Evolutionary conservation across 2,113 vertebrate genomes (phyloP), one percentile per base, ranked within the genome.

Genomic region (Cheilinus undulatus): DNA sequence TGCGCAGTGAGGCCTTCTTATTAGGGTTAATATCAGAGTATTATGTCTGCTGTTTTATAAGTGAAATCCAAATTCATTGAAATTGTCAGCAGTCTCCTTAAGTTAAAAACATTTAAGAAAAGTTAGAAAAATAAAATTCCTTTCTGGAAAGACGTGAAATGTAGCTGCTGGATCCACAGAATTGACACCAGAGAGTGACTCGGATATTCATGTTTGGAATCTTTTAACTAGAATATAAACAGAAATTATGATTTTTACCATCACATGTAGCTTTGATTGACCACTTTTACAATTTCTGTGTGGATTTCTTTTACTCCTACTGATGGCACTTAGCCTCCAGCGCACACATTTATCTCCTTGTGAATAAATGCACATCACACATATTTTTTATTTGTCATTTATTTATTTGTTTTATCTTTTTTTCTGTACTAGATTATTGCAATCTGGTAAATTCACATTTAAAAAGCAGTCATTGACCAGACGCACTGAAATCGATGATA

Each of bases 361-460:
- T 27, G 19, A 89, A 84, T 34, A 90, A 90, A 73, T 32, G 36
- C 92, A 88, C 83, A 84, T 76, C 92, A 94, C 88, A 93, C 94
- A 89, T 82, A 91, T 91, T 95, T 94, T 97, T 97, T 95, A 96
- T 97, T 97, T 89, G 80, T 90, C 88, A 88, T 92, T 92, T 90
- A 91, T 94, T 93, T 92, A 90, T 93, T 93, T 87, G 73, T 92
- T 89, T 87, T 87, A 71, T 86, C 65, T 93, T 94, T 90, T 90
- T 86, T 91, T 96, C 94, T 95, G 95, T 96, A 96, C 96, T 96
- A 95, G 95, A 96, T 91, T 96, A 97, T 96, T 97, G 96, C 95
- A 95, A 95, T 97, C 97, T 97, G 96, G 95, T 96, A 95, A 95
- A 97, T 95, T 97, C 96, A 97, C 97, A 96, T 97, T 97, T 96